These are phyloP conservation scores for Aromia moschata DNA, from an alignment of 2,888 invertebrate genomes.

Conservation along the genomic window DNA sequence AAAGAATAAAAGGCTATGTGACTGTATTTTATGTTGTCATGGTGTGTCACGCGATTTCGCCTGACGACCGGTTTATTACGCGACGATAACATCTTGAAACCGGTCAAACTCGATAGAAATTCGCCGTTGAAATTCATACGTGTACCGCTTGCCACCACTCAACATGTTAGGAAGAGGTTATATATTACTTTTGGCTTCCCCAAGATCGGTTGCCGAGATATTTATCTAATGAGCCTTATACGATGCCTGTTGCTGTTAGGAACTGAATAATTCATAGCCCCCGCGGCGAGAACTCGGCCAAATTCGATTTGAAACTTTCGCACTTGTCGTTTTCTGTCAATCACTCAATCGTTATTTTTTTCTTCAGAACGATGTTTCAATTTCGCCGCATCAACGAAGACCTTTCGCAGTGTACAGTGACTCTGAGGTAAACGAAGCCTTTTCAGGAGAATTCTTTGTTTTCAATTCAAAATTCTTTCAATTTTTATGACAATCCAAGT, in stretches of 20 bases:
- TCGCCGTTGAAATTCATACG: conserved; percentile 43
- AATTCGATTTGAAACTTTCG: no score
- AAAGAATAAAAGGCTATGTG: conserved; percentile 56
- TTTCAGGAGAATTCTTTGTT: no score
- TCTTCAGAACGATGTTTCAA: no score
- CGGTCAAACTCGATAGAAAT: conserved; percentile 57
- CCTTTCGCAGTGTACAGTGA: no score
- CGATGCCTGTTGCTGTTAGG: not conserved
- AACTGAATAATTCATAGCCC: not conserved
- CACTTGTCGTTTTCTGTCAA: no score
- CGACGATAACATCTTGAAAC: conserved; percentile 58
- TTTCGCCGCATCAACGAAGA: no score
- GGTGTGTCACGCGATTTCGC: conserved; percentile 60
- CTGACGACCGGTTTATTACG: conserved; percentile 60
- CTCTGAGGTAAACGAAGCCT: no score
- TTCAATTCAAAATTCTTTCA: no score
- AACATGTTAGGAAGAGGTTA: conserved; percentile 29
- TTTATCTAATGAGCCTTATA: not conserved
- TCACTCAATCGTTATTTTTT: no score
- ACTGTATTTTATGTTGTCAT: conserved; percentile 62
- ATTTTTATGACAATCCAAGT: no score
- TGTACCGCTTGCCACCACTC: conserved; percentile 35
- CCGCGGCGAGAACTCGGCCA: no score
- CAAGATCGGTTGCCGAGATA: not conserved
- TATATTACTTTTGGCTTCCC: not conserved